A percentile compares a stretch with the other conserved stretches of the same genome.
phyloP scores from a whole-genome alignment of 2,797 vertebrate species.

The Manis crassicaudata region DNA sequence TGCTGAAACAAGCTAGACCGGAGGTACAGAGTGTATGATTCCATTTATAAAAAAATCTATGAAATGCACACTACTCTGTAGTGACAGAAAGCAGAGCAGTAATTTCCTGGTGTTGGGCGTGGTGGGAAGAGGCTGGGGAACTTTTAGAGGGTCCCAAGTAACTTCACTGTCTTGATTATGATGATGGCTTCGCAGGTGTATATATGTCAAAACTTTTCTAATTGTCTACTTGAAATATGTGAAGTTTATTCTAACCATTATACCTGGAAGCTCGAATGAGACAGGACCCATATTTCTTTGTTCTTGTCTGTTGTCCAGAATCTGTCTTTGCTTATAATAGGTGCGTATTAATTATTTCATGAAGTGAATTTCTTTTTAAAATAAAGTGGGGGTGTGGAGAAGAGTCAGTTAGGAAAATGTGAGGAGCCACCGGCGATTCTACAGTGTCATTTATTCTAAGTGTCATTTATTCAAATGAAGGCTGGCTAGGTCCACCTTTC shows the following conservation, averaged over 20 bases:
- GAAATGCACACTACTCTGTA: background rate
- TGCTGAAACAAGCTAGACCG: background rate
- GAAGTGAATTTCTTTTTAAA: slow-evolving; percentile 3
- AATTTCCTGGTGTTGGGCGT: background rate
- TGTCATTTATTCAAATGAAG: background rate
- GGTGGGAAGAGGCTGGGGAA: background rate
- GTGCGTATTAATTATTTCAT: background rate
- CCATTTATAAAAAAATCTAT: background rate
- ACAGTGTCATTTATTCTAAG: background rate
- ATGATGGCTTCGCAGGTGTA: background rate
- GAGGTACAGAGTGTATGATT: background rate
- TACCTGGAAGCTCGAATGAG: background rate
- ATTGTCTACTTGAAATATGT: background rate
- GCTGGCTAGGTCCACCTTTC: background rate
- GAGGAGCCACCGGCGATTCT: background rate
- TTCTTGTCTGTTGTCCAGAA: background rate
- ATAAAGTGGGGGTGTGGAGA: background rate
- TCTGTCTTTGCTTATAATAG: background rate
- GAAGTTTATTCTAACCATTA: background rate
- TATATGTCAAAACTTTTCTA: background rate
- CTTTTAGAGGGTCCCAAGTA: background rate
- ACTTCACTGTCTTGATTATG: background rate
- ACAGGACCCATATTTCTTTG: background rate
- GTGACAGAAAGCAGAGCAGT: background rate
- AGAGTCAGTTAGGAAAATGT: background rate